Evolutionary conservation across 2,797 vertebrate genomes (phyloP).

Genomic region (Scomberomorus guttatus): DNA sequence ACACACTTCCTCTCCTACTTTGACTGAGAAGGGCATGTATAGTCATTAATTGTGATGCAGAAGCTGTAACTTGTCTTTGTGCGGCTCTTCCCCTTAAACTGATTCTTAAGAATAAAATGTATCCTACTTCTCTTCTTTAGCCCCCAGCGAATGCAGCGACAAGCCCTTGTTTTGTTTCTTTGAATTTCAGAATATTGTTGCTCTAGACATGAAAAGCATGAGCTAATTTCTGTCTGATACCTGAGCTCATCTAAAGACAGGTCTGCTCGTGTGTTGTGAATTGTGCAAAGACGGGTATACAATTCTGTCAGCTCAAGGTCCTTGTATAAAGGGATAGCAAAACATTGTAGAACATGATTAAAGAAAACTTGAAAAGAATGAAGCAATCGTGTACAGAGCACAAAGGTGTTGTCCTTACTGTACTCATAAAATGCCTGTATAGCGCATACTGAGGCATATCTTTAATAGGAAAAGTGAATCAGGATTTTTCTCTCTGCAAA

Average conservation of each 20-base stretch:
- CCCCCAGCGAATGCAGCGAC: slow-evolving; percentile 36
- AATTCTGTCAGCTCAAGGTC: slow-evolving; percentile 35
- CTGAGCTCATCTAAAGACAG: slow-evolving; percentile 33
- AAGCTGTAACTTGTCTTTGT: slow-evolving; percentile 57
- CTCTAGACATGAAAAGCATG: slow-evolving; percentile 36
- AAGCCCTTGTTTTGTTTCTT: slow-evolving; percentile 50
- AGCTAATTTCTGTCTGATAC: slow-evolving; percentile 39
- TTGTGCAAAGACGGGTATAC: slow-evolving; percentile 24
- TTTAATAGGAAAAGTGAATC: slow-evolving; percentile 18
- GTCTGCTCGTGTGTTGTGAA: not conserved
- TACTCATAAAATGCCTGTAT: not conserved
- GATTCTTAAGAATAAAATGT: slow-evolving; percentile 70
- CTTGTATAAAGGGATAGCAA: not conserved
- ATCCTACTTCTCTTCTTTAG: slow-evolving; percentile 28
- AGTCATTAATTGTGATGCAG: slow-evolving; percentile 72
- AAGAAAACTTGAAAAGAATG: slow-evolving; percentile 25
- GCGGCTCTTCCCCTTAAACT: slow-evolving; percentile 51
- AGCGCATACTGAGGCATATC: slow-evolving; percentile 6
- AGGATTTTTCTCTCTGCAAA: not conserved
- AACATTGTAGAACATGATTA: slow-evolving; percentile 23
- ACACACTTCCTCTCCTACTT: slow-evolving; percentile 34
- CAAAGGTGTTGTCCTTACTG: slow-evolving; percentile 17
- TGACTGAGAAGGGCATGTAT: slow-evolving; percentile 56
- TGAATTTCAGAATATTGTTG: slow-evolving; percentile 40
- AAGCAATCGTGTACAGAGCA: not conserved